Base-by-base conservation (phyloP, 2,113 vertebrate genomes). In the Ahaetulla prasina region DNA sequence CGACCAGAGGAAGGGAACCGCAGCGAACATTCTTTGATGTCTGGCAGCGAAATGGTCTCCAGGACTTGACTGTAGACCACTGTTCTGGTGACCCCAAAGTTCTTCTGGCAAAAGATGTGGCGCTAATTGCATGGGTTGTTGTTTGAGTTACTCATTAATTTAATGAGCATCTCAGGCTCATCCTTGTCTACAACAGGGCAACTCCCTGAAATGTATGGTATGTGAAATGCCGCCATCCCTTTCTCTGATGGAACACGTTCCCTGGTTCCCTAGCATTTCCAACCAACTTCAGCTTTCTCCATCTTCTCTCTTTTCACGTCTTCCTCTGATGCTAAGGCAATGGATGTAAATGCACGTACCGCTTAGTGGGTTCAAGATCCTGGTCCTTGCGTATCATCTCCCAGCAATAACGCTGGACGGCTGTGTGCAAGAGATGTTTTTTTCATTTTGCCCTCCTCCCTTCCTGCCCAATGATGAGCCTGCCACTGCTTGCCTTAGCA, bases 401-500 rank as follows among this genome's bases (percentile, higher is more conserved):
- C 86, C 54, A 53, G 68, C 47, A 91, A 53, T 20, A 95, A 94
- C 93, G 93, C 39, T 23, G 2, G 50, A 25, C 68, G 68, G 39
- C 3, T 27, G 90, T 55, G 86, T 88, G 57, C 1, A 52, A 92
- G 85, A 50, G 92, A 93, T 91, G 14, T 68, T 95, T 96, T 96
- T 90, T 92, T 60, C 93, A 91, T 93, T 90, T 91, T 54, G 89
- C 80, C 93, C 92, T 92, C 84, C 94, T 93, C 94, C 93, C 93
- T 49, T 80, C 8, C 39, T 0, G 9, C 86, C n/a, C 60, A 85
- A 45, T 84, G 68, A 94, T 22, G 89, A 90, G 95, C 35, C 91
- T 0, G 74, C 94, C 93, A 93, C 96, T 94, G 95, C 95, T 95
- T 94, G 95, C 94, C 92, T 89, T 27, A 90, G 95, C 88, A 96